Evolutionary conservation across 92 coral and sea anemone species (phyloP).

Genomic region (Epizoanthus stellaris): DNA sequence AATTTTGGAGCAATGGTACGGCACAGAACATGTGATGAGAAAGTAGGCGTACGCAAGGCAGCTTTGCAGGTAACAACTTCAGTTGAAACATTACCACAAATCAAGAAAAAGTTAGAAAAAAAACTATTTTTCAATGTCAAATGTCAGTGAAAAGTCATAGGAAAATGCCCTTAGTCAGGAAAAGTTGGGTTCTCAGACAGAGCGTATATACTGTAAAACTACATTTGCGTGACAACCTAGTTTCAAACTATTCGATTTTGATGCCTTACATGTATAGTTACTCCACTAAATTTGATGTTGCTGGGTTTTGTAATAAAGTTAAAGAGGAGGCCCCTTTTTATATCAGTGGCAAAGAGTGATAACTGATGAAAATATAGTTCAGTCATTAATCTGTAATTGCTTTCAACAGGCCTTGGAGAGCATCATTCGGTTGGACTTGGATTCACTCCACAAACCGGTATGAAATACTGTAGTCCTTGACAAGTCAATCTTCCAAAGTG

Average conservation of each 20-base stretch:
- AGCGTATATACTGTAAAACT: too few species aligned
- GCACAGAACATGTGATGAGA: constrained; percentile 91
- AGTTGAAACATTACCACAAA: neutral
- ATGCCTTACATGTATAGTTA: too few species aligned
- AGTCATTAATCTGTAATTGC: constrained; percentile 3
- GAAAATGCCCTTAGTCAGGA: too few species aligned
- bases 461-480: neutral
- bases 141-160: too few species aligned
- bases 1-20: constrained; percentile 86
- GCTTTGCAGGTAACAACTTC: constrained; percentile 76
- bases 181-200: too few species aligned
- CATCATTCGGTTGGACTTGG: constrained; percentile 70
- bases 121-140: too few species aligned
- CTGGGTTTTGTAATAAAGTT: too few species aligned
- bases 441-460: constrained; percentile 73
- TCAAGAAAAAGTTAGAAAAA: too few species aligned
- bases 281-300: too few species aligned
- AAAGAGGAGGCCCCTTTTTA: too few species aligned
- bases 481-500: neutral
- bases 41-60: constrained; percentile 97
- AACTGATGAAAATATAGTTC: neutral
- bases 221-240: too few species aligned
- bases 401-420: constrained; percentile 80
- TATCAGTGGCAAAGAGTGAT: neutral
- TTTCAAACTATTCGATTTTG: too few species aligned